These are phyloP conservation scores for Talpa occidentalis DNA, from an alignment of 2,113 vertebrate species.

Conservation along the genomic window DNA sequence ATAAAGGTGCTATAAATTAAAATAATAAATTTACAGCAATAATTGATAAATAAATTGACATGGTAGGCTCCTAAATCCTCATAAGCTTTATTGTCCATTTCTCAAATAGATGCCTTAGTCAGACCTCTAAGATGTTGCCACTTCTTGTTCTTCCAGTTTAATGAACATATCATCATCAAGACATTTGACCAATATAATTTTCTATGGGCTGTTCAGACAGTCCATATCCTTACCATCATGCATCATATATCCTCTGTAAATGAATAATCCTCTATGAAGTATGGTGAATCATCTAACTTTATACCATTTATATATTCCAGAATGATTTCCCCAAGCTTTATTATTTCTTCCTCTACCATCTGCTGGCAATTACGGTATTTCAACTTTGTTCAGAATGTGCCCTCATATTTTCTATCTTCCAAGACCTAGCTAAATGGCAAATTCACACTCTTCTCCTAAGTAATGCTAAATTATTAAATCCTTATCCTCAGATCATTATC, in stretches of 20 bases:
- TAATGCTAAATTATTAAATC: background rate
- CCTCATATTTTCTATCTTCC: background rate
- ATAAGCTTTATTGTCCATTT: background rate
- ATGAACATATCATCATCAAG: background rate
- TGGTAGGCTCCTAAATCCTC: background rate
- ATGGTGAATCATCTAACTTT: background rate
- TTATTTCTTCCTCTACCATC: background rate
- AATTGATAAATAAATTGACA: background rate
- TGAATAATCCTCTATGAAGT: background rate
- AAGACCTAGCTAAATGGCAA: background rate
- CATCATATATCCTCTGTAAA: background rate
- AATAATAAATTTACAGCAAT: background rate
- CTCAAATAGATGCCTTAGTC: background rate
- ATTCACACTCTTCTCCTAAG: background rate
- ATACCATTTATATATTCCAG: background rate
- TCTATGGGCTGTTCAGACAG: background rate
- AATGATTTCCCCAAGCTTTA: background rate
- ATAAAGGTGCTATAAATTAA: background rate
- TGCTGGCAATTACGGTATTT: background rate
- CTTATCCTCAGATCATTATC: background rate
- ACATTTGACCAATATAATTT: background rate
- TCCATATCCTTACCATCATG: background rate
- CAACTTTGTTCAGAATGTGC: background rate
- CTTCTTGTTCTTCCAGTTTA: background rate
- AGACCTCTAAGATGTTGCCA: background rate